phyloP scores from a whole-genome alignment of 2,888 invertebrate species.

The Tiliacea aurago region DNA sequence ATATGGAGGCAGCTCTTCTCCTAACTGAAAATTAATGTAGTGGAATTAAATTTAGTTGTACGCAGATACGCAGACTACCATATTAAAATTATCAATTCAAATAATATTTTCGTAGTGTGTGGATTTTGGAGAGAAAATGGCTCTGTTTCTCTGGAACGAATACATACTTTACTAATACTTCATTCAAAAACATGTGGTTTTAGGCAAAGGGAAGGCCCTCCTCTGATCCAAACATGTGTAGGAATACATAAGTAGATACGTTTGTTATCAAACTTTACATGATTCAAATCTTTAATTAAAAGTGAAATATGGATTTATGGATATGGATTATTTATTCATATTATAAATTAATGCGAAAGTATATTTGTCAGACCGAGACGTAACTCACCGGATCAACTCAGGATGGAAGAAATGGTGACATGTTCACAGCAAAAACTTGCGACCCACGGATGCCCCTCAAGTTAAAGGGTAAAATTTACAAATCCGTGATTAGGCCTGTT shows the following conservation, averaged over 20 bases:
- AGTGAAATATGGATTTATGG: too few species aligned
- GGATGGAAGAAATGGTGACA: too few species aligned
- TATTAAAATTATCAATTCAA: slow-evolving; percentile 20
- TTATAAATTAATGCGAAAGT: background rate
- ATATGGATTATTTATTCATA: background rate
- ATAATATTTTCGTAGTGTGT: slow-evolving; percentile 15
- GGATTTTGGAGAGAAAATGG: background rate
- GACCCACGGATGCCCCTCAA: too few species aligned
- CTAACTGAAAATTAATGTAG: slow-evolving; percentile 24
- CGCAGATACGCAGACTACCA: background rate
- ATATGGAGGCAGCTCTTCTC: slow-evolving; percentile 12
- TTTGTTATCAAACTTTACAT: background rate
- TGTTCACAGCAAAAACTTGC: too few species aligned
- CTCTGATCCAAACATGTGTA: background rate
- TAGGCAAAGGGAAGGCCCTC: background rate
- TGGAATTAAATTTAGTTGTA: slow-evolving; percentile 31
- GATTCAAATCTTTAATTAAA: background rate
- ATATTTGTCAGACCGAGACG: too few species aligned
- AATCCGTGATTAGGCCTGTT: too few species aligned
- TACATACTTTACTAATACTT: background rate
- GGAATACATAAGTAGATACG: too few species aligned
- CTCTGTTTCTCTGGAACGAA: background rate
- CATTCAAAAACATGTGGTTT: slow-evolving; percentile 10
- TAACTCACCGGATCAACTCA: too few species aligned
- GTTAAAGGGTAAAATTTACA: too few species aligned